A percentile compares a stretch with the other conserved stretches of the same genome.
phyloP scores from a whole-genome alignment of 2,113 vertebrate genomes.

The Rhinogobius similis region DNA sequence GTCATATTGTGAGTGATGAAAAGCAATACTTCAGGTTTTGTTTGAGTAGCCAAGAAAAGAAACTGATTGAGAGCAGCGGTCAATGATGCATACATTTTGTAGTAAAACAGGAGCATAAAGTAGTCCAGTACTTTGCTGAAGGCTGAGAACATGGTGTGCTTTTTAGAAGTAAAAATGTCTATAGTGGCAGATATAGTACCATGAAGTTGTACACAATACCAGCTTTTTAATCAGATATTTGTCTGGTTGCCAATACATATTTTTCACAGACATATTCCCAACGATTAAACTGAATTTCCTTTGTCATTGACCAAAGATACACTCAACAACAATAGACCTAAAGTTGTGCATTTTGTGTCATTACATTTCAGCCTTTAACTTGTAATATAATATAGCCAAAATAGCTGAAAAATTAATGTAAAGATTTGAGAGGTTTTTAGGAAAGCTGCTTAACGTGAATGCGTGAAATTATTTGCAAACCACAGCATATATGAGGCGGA shows the following conservation, averaged over 20 bases:
- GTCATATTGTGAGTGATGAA: constrained; percentile 62
- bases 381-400: too few species aligned
- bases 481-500: background rate
- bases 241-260: background rate
- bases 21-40: constrained; percentile 30
- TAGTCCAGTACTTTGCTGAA: background rate
- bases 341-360: background rate
- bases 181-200: background rate
- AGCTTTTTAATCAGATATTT: background rate
- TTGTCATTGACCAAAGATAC: background rate
- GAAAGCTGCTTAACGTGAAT: background rate
- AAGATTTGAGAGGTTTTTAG: background rate
- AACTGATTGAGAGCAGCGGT: constrained; percentile 34
- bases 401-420: background rate
- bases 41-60: constrained; percentile 27
- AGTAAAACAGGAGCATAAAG: constrained; percentile 45
- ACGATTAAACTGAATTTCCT: background rate
- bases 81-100: constrained; percentile 50
- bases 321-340: background rate
- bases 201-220: background rate
- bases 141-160: background rate
- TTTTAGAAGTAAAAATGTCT: background rate
- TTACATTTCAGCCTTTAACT: background rate
- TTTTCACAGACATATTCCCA: too few species aligned
- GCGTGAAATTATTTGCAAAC: background rate